Conservation (phyloP, 2,113 vertebrate species). For the Vulpes lagopus region DNA sequence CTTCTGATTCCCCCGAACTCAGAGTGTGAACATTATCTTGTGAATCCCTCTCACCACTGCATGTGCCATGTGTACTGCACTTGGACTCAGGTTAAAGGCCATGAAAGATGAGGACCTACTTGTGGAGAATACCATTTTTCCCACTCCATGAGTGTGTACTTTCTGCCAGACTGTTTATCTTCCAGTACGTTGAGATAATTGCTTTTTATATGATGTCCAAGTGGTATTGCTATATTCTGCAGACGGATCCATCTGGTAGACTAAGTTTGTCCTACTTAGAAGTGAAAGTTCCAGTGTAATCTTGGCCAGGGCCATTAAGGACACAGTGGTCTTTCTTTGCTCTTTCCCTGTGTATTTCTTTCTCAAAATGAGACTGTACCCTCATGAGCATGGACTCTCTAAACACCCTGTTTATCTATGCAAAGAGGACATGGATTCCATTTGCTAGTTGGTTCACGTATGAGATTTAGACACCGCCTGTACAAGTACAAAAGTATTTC, state of each 20-base stretch:
- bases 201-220: neutral
- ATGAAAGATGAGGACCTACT: neutral
- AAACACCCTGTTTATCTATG: neutral
- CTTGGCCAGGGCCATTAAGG: neutral
- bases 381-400: neutral
- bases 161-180: neutral
- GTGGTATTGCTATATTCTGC: neutral
- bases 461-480: neutral
- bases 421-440: neutral
- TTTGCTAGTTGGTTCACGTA: neutral
- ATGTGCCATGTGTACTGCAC: neutral
- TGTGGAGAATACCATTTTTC: neutral
- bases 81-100: neutral
- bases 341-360: neutral
- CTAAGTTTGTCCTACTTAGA: neutral
- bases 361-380: neutral
- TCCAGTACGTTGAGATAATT: neutral
- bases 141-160: neutral
- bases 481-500: neutral
- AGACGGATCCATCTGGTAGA: neutral
- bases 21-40: neutral
- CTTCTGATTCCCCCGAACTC: neutral
- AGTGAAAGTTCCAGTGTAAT: neutral
- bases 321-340: neutral
- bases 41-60: neutral